These are phyloP conservation scores for Sminthurides bifidus DNA, from an alignment of 1,140 invertebrate species.

Conservation along the genomic window DNA sequence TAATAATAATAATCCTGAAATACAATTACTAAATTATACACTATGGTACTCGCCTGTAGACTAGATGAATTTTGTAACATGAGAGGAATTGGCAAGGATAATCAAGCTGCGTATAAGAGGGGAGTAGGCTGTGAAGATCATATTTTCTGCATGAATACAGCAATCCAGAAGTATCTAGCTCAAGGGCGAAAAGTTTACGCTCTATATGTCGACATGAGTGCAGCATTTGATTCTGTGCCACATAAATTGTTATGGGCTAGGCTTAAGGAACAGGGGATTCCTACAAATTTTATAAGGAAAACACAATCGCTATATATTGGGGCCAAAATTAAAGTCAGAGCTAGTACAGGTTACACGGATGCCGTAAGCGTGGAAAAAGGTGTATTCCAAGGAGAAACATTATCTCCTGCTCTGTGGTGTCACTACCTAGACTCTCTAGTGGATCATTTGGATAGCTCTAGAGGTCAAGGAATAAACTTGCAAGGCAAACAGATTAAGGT, in stretches of 20 bases:
- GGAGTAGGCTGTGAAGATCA: constrained; percentile 30
- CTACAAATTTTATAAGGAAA: constrained; percentile 5
- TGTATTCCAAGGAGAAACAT: constrained; percentile 15
- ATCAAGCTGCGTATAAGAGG: constrained; percentile 32
- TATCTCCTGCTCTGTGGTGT: too few species aligned
- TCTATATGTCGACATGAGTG: constrained; percentile 13
- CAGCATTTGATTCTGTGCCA: constrained; percentile 14
- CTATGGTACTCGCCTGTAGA: constrained; percentile 26
- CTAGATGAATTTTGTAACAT: constrained; percentile 25
- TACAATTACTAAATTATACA: constrained; percentile 30
- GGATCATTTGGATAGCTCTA: too few species aligned
- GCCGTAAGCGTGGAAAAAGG: neutral
- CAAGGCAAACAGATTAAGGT: too few species aligned
- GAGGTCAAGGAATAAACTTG: too few species aligned
- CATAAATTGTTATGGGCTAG: constrained; percentile 12
- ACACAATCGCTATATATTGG: constrained; percentile 4
- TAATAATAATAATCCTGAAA: too few species aligned
- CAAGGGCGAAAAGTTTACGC: constrained; percentile 9
- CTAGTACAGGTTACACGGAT: neutral
- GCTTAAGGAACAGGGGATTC: constrained; percentile 9
- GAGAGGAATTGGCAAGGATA: constrained; percentile 25
- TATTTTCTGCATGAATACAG: constrained; percentile 27
- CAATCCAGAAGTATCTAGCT: neutral
- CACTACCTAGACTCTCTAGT: too few species aligned
- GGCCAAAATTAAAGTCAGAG: neutral